Evolutionary conservation across 2,888 invertebrate species (phyloP), one percentile per base, ranked within the genome.

Genomic region (Tenthredo mesomela): DNA sequence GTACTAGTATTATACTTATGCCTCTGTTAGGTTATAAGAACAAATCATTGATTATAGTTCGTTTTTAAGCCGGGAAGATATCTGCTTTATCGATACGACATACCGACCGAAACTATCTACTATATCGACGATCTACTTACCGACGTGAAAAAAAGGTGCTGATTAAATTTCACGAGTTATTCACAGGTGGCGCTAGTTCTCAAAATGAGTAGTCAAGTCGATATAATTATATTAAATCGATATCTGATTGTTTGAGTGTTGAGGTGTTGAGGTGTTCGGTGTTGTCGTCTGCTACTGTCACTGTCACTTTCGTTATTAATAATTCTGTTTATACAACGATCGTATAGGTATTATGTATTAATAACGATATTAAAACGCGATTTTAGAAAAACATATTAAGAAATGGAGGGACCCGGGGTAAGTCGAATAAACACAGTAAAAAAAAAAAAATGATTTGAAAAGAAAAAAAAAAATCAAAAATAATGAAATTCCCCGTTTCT

Each of bases 261-360:
- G n/a, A n/a, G n/a, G n/a, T n/a, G n/a, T n/a, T n/a, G 78, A 61
- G 78, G 78, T 61, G 80, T n/a, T 80, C 61, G 78, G 78, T 61
- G 80, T n/a, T 80, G 80, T 80, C 80, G 80, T 80, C 80, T 80
- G 80, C 80, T 80, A 0, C 80, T 80, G 80, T 80, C 80, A 80
- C 80, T 80, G 77, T 77, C 77, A 77, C 37, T 80, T 21, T 40
- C 25, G 21, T 29, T 37, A 40, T 58, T 25, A 80, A 12, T 80
- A n/a, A 40, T 54, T n/a, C 50, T 25, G 21, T 21, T 33, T 70
- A 37, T 33, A 37, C n/a, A 37, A 37, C 29, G 37, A 37, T 37
- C 37, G 10, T 37, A 9, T 37, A 37, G 3, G n/a, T 78, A 78
- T 58, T 54, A 29, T 58, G 54, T 12, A 58, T 21, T 29, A 40